These are phyloP conservation scores for Buathra laborator DNA, from an alignment of 2,888 invertebrate species.

Conservation along the genomic window DNA sequence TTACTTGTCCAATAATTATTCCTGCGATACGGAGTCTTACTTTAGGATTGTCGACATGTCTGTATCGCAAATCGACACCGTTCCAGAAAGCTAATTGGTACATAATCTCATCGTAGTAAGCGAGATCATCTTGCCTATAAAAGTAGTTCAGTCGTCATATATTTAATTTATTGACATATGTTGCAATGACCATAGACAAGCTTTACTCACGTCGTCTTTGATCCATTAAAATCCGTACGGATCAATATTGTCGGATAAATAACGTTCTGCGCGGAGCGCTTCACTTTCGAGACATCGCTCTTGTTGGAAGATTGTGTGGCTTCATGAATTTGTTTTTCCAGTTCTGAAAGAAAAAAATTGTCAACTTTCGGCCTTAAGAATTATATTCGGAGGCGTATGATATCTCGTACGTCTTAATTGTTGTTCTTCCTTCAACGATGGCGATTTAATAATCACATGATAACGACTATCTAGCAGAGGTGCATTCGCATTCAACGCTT, in stretches of 20 bases:
- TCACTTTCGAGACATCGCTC: background rate
- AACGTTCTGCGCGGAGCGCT: background rate
- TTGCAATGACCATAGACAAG: constrained; percentile 22
- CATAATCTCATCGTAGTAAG: constrained; percentile 17
- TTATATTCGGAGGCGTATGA: background rate
- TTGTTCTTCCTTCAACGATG: background rate
- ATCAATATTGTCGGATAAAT: background rate
- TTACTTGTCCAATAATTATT: constrained; percentile 34
- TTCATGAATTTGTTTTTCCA: background rate
- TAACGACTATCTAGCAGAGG: background rate
- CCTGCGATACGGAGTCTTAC: constrained; percentile 40
- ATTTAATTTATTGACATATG: constrained; percentile 10
- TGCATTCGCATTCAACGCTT: background rate
- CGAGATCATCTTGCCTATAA: constrained; percentile 45
- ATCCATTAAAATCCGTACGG: background rate
- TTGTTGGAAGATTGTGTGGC: background rate
- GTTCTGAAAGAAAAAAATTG: background rate
- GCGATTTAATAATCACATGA: constrained; percentile 1
- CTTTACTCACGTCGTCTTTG: background rate
- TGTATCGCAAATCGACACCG: constrained; percentile 44
- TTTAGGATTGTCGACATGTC: constrained; percentile 35
- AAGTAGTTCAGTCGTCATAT: background rate
- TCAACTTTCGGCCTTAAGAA: background rate
- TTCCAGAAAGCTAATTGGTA: constrained; percentile 53
- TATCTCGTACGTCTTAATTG: background rate